These are phyloP conservation scores for Semotilus atromaculatus DNA, from an alignment of 2,797 vertebrate species.

Conservation along the genomic window DNA sequence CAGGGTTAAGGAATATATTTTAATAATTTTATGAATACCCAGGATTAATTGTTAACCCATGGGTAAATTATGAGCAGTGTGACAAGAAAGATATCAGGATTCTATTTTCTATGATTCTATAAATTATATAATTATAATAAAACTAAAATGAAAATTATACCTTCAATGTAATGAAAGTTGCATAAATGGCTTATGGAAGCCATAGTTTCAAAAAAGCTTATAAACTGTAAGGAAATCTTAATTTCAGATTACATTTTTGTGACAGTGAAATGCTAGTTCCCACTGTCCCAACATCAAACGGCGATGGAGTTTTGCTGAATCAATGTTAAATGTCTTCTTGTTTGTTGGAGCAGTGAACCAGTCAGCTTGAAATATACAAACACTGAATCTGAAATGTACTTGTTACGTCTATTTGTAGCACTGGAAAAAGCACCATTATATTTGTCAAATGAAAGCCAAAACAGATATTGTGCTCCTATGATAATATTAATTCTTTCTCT, in stretches of 20 bases:
- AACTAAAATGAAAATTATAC: too few relatives aligned
- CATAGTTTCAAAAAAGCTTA: background rate
- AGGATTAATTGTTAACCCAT: too few relatives aligned
- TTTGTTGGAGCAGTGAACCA: background rate
- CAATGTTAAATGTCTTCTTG: background rate
- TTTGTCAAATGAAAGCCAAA: background rate
- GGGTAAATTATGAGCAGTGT: too few relatives aligned
- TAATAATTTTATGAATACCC: too few relatives aligned
- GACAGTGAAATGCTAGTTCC: background rate
- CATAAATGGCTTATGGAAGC: too few relatives aligned
- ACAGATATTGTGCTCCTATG: background rate
- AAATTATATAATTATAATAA: too few relatives aligned
- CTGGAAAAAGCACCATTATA: background rate
- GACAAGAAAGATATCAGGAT: too few relatives aligned
- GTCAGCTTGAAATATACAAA: background rate
- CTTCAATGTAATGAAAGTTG: too few relatives aligned
- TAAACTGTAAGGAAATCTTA: background rate
- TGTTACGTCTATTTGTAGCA: constrained; percentile 23
- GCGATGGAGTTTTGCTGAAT: background rate
- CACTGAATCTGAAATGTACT: background rate
- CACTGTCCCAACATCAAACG: background rate
- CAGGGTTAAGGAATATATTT: too few relatives aligned
- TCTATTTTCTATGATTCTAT: too few relatives aligned
- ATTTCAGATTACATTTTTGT: background rate
- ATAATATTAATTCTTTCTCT: background rate